A percentile compares a stretch with the other conserved stretches of the same genome.
phyloP scores from a whole-genome alignment of 1,140 invertebrate genomes.

The Drosophila suzukii region DNA sequence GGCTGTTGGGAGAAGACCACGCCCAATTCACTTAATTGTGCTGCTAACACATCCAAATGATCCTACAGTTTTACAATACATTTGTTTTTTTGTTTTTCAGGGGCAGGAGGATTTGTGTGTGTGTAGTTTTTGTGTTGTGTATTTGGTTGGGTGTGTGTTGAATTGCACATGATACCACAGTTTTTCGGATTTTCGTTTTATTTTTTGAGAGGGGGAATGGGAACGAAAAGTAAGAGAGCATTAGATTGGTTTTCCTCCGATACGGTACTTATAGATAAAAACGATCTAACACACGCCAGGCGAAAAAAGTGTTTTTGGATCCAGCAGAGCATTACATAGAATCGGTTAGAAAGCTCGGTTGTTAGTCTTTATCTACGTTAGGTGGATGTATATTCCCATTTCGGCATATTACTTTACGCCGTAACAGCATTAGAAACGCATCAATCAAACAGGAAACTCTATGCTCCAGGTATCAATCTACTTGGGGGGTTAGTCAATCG shows the following conservation, averaged over 20 bases:
- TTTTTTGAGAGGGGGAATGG: constrained; percentile 22
- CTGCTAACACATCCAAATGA: constrained; percentile 94
- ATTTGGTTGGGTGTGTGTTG: constrained; percentile 41
- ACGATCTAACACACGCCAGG: constrained; percentile 37
- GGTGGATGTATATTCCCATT: constrained; percentile 6
- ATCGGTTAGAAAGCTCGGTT: constrained; percentile 31
- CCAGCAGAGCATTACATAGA: constrained; percentile 28
- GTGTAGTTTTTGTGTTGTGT: constrained; percentile 38
- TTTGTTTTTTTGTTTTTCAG: constrained; percentile 43
- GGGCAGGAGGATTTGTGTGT: constrained; percentile 66
- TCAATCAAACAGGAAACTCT: constrained; percentile 52
- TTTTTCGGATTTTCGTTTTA: constrained; percentile 41
- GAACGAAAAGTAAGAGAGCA: constrained; percentile 83
- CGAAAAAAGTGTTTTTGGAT: constrained; percentile 43
- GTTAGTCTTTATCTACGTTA: constrained; percentile 52
- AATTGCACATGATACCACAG: constrained; percentile 73
- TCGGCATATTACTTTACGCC: not conserved
- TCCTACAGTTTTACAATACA: constrained; percentile 87
- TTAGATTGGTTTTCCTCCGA: constrained; percentile 78
- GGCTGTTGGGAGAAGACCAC: constrained; percentile 88
- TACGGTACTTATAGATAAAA: constrained; percentile 59
- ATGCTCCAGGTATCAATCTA: constrained; percentile 30
- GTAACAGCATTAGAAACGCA: constrained; percentile 56
- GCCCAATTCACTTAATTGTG: constrained; percentile 96
- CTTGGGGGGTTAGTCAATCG: constrained; percentile 27